These are phyloP conservation scores for Drosophila virilis DNA, from an alignment of 1,140 invertebrate species.

Conservation along the genomic window DNA sequence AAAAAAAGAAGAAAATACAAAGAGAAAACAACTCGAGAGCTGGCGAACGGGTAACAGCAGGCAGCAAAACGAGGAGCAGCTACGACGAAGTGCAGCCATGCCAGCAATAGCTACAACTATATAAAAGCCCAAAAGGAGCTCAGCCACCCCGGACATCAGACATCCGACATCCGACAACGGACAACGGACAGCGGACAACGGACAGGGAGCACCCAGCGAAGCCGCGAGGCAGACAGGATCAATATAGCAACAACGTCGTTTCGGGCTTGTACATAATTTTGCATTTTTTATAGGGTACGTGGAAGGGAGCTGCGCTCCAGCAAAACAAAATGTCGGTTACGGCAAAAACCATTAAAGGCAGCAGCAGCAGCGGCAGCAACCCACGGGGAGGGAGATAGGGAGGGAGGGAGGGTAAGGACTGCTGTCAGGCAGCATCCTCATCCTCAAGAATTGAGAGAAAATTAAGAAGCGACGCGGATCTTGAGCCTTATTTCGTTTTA, in stretches of 20 bases:
- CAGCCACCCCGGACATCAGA: not conserved
- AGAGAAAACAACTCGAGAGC: conserved; percentile 31
- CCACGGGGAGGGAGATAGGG: not conserved
- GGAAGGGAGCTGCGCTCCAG: conserved; percentile 14
- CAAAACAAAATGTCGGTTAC: conserved; percentile 81
- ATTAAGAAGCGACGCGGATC: conserved; percentile 66
- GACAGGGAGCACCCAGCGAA: conserved; percentile 16
- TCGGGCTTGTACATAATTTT: conserved; percentile 80
- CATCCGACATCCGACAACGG: conserved; percentile 1
- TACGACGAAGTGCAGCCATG: conserved; percentile 77
- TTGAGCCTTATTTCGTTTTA: conserved; percentile 19
- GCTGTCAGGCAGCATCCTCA: conserved; percentile 9
- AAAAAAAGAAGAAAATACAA: conserved; percentile 5
- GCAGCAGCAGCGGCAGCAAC: not conserved
- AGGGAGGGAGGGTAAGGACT: not conserved
- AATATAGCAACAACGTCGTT: conserved; percentile 77
- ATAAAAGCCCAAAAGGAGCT: conserved; percentile 57
- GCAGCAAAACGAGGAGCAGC: conserved; percentile 60
- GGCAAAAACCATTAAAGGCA: conserved; percentile 70
- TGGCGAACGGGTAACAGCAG: conserved; percentile 5
- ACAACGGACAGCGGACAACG: not conserved
- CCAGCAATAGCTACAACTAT: conserved; percentile 82
- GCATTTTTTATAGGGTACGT: conserved; percentile 73
- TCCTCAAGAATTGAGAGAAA: conserved; percentile 56
- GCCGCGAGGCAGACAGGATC: conserved; percentile 66